Conservation (phyloP, 1,140 invertebrate species). For the Micrasema longulum region DNA sequence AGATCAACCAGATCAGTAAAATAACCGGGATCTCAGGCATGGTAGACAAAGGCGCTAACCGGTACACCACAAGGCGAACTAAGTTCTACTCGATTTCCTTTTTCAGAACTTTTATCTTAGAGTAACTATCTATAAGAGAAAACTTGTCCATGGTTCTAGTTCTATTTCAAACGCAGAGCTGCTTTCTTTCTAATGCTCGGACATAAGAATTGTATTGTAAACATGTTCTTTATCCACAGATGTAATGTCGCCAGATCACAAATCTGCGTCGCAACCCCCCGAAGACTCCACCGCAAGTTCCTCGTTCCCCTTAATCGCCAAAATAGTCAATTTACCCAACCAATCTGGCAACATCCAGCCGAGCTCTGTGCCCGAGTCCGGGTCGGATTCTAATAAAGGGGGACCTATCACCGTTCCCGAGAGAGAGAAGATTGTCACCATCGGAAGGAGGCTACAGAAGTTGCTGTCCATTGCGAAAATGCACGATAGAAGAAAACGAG, state of each 20-base stretch:
- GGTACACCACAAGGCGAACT: too few relatives aligned
- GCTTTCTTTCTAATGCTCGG: too few relatives aligned
- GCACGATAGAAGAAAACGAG: conserved; percentile 58
- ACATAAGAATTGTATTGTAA: too few relatives aligned
- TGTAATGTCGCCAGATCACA: conserved; percentile 45
- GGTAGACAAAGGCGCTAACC: too few relatives aligned
- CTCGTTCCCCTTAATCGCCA: conserved; percentile 46
- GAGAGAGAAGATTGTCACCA: conserved; percentile 43
- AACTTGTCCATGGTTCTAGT: too few relatives aligned
- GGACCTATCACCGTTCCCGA: conserved; percentile 20
- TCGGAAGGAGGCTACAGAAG: conserved; percentile 67
- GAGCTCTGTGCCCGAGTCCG: not conserved
- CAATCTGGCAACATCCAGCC: not conserved
- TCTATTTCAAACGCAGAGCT: too few relatives aligned
- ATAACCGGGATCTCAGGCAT: too few relatives aligned
- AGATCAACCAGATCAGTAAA: too few relatives aligned
- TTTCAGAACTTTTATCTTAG: too few relatives aligned
- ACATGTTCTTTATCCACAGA: conserved; percentile 23
- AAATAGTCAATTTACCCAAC: conserved; percentile 48
- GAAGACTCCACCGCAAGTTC: conserved; percentile 36
- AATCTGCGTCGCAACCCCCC: not conserved
- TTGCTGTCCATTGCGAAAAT: conserved; percentile 73
- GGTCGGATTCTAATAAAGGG: not conserved
- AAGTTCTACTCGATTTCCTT: too few relatives aligned
- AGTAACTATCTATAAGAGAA: too few relatives aligned